Conservation (phyloP, 2,797 vertebrate species). For the Sardinella longiceps region DNA sequence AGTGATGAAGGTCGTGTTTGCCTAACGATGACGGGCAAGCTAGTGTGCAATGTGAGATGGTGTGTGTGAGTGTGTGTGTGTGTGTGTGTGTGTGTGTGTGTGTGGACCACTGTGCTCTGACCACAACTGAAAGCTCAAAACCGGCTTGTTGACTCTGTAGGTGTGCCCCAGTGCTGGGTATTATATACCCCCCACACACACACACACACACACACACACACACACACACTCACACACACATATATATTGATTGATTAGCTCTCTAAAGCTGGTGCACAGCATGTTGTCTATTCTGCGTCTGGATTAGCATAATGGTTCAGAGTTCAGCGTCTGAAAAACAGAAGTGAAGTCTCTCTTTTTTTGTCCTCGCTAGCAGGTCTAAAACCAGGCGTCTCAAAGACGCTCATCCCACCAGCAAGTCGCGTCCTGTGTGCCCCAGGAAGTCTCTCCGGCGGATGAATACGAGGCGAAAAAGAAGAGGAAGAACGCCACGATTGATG, state of each 20-base stretch:
- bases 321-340: neutral
- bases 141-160: constrained; percentile 9
- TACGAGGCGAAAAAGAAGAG: neutral
- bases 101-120: neutral
- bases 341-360: neutral
- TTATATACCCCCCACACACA: neutral
- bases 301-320: neutral
- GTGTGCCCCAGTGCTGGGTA: neutral
- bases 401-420: neutral
- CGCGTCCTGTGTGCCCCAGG: neutral
- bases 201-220: neutral
- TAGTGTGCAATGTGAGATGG: neutral
- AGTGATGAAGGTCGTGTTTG: constrained; percentile 8
- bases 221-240: constrained; percentile 2
- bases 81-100: neutral
- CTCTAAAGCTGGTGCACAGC: neutral
- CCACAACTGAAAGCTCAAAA: neutral
- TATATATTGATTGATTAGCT: neutral
- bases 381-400: constrained; percentile 13
- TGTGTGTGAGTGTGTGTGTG: neutral
- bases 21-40: neutral
- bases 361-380: neutral
- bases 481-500: neutral
- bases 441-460: neutral
- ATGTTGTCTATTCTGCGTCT: neutral